Conservation (phyloP, 2,797 vertebrate genomes). For the Sebastes kiyomatsui region DNA sequence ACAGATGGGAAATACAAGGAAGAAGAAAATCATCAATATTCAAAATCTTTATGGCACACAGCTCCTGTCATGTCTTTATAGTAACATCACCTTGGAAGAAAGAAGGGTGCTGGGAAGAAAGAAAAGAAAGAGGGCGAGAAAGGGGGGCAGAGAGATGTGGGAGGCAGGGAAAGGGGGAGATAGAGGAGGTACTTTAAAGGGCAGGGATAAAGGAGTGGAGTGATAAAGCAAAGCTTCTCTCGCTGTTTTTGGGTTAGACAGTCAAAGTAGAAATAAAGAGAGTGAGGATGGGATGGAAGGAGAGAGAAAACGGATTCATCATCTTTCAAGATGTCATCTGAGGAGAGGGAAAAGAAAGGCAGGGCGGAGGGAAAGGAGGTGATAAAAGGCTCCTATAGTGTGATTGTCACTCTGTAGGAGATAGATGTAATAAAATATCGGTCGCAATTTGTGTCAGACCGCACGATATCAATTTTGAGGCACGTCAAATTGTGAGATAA, state of each 20-base stretch:
- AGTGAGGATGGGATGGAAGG: neutral
- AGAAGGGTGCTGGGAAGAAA: neutral
- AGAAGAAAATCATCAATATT: constrained; percentile 27
- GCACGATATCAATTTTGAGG: neutral
- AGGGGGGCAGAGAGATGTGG: neutral
- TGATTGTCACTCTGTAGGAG: neutral
- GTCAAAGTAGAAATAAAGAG: constrained; percentile 19
- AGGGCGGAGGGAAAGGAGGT: neutral
- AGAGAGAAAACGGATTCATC: constrained; percentile 15
- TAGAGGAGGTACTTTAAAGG: neutral
- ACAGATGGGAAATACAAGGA: neutral
- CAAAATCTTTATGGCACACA: constrained; percentile 1
- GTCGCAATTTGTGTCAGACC: neutral
- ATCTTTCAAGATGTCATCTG: constrained; percentile 15
- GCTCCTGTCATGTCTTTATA: constrained; percentile 1
- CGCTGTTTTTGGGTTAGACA: constrained; percentile 30
- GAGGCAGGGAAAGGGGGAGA: neutral
- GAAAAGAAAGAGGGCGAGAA: neutral
- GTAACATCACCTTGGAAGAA: neutral
- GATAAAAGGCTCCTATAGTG: neutral
- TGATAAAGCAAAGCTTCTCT: constrained; percentile 21
- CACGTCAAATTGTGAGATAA: neutral
- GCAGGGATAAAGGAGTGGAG: constrained; percentile 9
- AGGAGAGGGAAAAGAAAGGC: neutral
- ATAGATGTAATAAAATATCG: neutral